Base-by-base conservation (phyloP, 1,140 invertebrate genomes). In the Prorops nasuta region DNA sequence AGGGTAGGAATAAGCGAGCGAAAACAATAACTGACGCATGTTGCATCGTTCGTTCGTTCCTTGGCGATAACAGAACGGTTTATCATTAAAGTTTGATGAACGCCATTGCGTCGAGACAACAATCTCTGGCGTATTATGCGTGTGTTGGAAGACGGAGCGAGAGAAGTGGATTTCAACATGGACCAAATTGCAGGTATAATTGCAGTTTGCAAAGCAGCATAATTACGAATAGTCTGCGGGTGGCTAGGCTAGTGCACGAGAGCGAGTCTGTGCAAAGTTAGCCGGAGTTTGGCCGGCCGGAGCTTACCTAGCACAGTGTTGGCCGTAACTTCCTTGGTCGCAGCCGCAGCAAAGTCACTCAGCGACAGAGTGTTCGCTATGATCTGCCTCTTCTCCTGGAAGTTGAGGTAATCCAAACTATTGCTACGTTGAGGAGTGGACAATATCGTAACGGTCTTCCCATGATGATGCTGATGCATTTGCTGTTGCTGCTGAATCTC, bases 401-500 rank as follows among this genome's bases (percentile, higher is more conserved):
- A 94, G 76, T 93, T 92, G 19, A 93, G 81, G 74, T 90, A 90
- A 77, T 94, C 91, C 77, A 93, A 81, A 59, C 89, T 91, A 68
- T 87, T 90, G 74, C 89, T 91, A 54, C 90, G 78, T 61, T 88
- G 86, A 4, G 86, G 85, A 9, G 61, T 66, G 12, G 85, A 82
- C 7, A 82, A 76, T 15, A 84, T 83, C 16, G 83, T 83, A 28
- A 85, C 83, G 22, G 81, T 82, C 54, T 83, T 84, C 42, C 73
- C 71, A 60, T 77, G 73, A 47, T 68, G 65, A 37, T 72, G 72
- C 35, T 77, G 74, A 38, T 73, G 67, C 15, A 71, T 71, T 19
- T 75, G 72, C 21, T 76, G 67, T 12, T 76, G 72, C 20, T 54
- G 58, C 17, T 56, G 63, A 20, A 71, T 69, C 2, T 63, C 60